Conservation (phyloP, 2,113 vertebrate species). For the Grallaria varia region DNA sequence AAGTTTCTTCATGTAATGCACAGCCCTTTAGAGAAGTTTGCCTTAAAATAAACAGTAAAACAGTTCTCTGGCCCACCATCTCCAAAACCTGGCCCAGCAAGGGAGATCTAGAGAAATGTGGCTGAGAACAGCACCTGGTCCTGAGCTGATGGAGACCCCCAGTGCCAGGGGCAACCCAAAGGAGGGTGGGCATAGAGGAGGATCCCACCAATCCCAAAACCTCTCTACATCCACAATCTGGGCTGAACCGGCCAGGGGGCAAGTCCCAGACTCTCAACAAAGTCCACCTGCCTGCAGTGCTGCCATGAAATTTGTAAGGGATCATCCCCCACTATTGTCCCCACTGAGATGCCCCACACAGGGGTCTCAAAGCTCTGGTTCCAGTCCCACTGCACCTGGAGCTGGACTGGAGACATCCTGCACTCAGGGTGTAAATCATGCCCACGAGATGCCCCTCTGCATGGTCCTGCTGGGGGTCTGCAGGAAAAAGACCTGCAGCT, state of each 20-base stretch:
- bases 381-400: background rate
- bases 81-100: background rate
- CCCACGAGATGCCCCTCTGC: background rate
- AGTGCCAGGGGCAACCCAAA: accelerated
- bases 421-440: background rate
- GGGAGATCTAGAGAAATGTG: background rate
- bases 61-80: background rate
- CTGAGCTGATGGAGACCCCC: background rate
- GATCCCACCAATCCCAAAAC: background rate
- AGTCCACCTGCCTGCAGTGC: accelerated
- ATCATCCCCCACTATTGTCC: accelerated
- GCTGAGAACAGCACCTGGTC: background rate
- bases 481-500: background rate
- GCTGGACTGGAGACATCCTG: background rate
- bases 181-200: background rate
- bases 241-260: background rate
- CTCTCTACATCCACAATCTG: background rate
- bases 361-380: background rate
- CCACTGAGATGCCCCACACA: background rate
- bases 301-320: background rate
- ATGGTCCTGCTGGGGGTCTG: background rate
- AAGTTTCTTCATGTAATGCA: background rate
- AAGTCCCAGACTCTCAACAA: background rate
- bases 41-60: background rate
- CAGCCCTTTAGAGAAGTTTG: background rate